Percentiles rank a stretch among this genome's conserved stretches.
Conservation (phyloP, 2,888 invertebrate genomes). For the Doris montereyensis region DNA sequence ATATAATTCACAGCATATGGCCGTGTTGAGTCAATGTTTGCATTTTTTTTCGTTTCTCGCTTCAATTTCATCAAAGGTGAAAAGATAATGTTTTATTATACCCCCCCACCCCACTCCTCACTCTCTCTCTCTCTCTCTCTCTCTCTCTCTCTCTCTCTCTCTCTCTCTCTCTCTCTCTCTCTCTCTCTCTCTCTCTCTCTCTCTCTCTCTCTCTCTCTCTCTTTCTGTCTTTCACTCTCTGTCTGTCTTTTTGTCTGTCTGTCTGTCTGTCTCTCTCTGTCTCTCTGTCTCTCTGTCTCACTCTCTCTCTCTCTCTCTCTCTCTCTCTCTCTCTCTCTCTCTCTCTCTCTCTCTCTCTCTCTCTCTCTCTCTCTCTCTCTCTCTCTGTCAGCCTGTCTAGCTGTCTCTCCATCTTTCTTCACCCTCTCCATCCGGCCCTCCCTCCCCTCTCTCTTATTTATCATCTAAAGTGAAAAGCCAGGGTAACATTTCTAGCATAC, state of each 20-base stretch:
- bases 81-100: no score
- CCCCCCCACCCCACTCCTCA: no score
- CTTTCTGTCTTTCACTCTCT: no score
- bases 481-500: no score
- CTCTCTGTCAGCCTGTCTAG: no score
- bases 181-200: conserved; percentile 23
- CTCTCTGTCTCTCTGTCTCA: conserved; percentile 8
- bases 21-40: no score
- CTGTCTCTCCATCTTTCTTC: no score
- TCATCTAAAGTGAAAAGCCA: no score
- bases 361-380: conserved; percentile 16
- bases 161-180: conserved; percentile 21
- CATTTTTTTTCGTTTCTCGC: no score
- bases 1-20: no score
- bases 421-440: background rate
- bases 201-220: conserved; percentile 17
- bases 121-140: background rate
- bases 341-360: conserved; percentile 21
- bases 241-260: no score
- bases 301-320: background rate
- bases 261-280: conserved; percentile 18
- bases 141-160: conserved; percentile 25
- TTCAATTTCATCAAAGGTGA: no score
- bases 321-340: background rate
- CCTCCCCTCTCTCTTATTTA: background rate